Evolutionary conservation across 30 jellyfish, hydroid and myxozoan genomes (phyloP), one percentile per base, ranked within the genome.

Genomic region (Pseudorhiza aurosa): DNA sequence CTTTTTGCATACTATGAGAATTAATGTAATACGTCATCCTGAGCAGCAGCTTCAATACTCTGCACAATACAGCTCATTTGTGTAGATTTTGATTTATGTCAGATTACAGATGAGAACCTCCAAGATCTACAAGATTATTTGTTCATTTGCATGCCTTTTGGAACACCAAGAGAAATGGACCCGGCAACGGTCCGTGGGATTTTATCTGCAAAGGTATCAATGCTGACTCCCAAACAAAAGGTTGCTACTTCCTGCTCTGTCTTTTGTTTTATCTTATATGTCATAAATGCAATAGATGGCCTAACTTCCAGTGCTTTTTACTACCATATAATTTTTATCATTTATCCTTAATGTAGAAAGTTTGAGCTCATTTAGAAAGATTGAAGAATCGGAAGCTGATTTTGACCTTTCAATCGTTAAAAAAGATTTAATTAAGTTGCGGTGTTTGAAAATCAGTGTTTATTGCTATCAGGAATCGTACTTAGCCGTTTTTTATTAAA

Each of bases 101-200:
- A 72, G 88, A 57, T 65, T 18, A 44, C 83, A 6, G 86, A 84
- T 11, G 95, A 71, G 18, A 84, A 72, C 29, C 65, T 84, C n/a
- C 77, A 37, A 30, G 87, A 76, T 45, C 72, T 85, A 39, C 47
- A 84, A 17, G 87, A 84, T 43, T 92, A 92, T 85, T 58, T 85
- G 75, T 73, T 72, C 71, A 67, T 92, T 7, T 93, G 96, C 51
- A 75, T 85, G 89, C 98, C 98, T 17, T 85, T 92, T 56, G 98
- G 98, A 8, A 72, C 95, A 19, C 98, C 98, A 1, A 50, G 67
- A 51, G 98, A 92, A 81, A 42, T 85, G 76, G 75, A 72, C 55
- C 85, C 93, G 2, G 68, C 95, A 33, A 92, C 96, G 0, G 80
- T 74, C 17, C 85, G 87, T 11, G 98, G 93, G 8, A 85, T 92